These are phyloP conservation scores for Cossypha caffra DNA, from an alignment of 2,797 vertebrate species.

Conservation along the genomic window DNA sequence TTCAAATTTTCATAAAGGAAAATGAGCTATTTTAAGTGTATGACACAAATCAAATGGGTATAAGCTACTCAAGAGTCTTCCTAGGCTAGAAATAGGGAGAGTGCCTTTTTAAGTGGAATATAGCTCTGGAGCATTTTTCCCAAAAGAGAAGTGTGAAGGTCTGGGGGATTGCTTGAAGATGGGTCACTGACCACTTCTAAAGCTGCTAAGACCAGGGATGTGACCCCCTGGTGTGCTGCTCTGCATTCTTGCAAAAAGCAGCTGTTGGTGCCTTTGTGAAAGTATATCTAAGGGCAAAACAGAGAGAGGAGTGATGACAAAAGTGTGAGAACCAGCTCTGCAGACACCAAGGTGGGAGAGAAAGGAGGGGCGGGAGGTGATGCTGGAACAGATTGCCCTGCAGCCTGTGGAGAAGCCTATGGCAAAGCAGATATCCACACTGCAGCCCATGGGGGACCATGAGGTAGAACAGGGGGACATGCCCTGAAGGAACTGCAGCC, in stretches of 20 bases:
- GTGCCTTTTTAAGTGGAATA: not conserved
- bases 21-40: not conserved
- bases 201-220: not conserved
- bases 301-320: not conserved
- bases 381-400: not conserved
- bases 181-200: not conserved
- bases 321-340: not conserved
- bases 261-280: not conserved
- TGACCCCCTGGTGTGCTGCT: not conserved
- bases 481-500: not conserved
- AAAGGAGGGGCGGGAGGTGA: not conserved
- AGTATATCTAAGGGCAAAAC: not conserved
- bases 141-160: accelerated
- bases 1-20: not conserved
- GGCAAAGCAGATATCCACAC: not conserved
- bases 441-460: not conserved
- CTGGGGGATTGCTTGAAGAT: not conserved
- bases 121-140: not conserved
- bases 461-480: not conserved
- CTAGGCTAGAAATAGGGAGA: not conserved
- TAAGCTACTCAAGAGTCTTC: not conserved
- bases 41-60: not conserved
- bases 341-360: not conserved
- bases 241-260: not conserved
- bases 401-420: not conserved